Percentiles rank a stretch among this genome's conserved stretches.
Conservation (phyloP, 2,888 invertebrate genomes). For the Cantharis rufa region DNA sequence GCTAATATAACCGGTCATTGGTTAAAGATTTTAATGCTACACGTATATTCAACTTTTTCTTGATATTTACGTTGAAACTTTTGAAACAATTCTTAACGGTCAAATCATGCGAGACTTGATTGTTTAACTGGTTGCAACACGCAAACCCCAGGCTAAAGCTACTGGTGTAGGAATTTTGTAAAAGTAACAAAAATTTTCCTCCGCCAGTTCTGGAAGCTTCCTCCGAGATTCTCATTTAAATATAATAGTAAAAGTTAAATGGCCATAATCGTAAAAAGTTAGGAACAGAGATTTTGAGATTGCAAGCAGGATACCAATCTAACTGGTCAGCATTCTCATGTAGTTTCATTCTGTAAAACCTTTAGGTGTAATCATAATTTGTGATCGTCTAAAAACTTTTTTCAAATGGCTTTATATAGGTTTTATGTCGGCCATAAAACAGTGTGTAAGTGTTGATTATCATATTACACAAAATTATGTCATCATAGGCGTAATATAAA, state of each 20-base stretch:
- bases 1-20: too few relatives aligned
- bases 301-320: neutral
- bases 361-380: neutral
- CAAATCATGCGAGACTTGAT: too few relatives aligned
- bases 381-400: neutral
- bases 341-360: neutral
- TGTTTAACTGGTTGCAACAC: too few relatives aligned
- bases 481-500: constrained; percentile 1
- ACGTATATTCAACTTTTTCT: too few relatives aligned
- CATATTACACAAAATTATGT: constrained; percentile 1
- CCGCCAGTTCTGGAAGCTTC: too few relatives aligned
- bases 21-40: too few relatives aligned
- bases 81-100: too few relatives aligned
- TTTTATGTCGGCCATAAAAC: neutral
- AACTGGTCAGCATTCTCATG: neutral
- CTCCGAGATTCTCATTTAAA: neutral
- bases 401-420: neutral
- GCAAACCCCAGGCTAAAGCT: too few relatives aligned
- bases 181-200: too few relatives aligned
- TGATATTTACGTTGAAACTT: too few relatives aligned
- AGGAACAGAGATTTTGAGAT: neutral
- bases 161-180: too few relatives aligned
- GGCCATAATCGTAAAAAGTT: neutral
- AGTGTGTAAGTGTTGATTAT: neutral
- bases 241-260: neutral